Conservation (phyloP, 2,888 invertebrate species). For the Cryptocephalus primarius region DNA sequence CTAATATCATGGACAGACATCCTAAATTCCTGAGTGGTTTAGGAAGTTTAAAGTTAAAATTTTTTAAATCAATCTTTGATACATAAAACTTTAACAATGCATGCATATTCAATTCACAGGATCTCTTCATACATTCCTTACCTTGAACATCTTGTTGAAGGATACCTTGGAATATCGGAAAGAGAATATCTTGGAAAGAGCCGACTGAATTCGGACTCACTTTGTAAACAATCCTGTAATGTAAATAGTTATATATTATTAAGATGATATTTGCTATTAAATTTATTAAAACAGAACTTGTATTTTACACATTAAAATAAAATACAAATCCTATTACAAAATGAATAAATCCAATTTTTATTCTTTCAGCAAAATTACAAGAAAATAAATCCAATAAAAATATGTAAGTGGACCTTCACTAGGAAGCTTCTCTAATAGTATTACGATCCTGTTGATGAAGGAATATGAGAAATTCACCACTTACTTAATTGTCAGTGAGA, state of each 20-base stretch:
- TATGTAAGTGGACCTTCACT: too few relatives aligned
- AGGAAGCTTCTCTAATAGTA: too few relatives aligned
- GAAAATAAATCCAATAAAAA: too few relatives aligned
- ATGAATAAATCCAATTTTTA: too few relatives aligned
- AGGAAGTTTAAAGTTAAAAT: neutral
- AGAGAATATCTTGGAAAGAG: conserved; percentile 84
- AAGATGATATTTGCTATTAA: neutral
- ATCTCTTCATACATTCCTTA: conserved; percentile 24
- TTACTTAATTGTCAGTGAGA: conserved; percentile 80
- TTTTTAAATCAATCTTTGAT: neutral
- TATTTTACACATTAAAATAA: too few relatives aligned
- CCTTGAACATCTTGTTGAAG: conserved; percentile 88
- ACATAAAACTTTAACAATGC: too few relatives aligned
- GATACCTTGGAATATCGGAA: conserved; percentile 92
- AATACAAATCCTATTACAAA: too few relatives aligned
- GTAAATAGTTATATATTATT: neutral
- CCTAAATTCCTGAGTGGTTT: too few relatives aligned
- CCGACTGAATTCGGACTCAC: conserved; percentile 67
- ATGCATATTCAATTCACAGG: neutral
- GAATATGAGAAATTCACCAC: conserved; percentile 20
- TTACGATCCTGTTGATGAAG: neutral
- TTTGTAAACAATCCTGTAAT: conserved; percentile 68
- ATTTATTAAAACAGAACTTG: neutral
- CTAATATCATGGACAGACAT: neutral
- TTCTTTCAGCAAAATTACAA: too few relatives aligned